Percentiles rank a stretch among this genome's conserved stretches.
These are phyloP conservation scores for Limanda limanda DNA, from an alignment of 2,113 vertebrate species.

Conservation along the genomic window DNA sequence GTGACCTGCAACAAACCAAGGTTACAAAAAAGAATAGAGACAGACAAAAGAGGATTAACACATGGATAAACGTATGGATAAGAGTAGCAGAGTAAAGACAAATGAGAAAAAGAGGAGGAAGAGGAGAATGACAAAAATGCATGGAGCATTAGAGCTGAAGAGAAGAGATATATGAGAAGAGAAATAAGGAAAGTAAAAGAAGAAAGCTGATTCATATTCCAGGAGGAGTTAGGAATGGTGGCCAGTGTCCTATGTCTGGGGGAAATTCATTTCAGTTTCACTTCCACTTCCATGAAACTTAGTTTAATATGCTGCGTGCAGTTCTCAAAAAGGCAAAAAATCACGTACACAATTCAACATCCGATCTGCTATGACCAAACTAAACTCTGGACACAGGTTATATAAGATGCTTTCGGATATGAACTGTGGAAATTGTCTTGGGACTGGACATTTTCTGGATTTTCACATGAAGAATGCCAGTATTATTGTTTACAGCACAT, in stretches of 20 bases:
- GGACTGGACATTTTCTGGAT: too few species aligned
- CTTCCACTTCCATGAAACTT: conserved; percentile 3
- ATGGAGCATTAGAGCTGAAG: not conserved
- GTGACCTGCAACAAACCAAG: too few species aligned
- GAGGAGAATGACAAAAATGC: not conserved
- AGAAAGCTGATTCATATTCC: conserved; percentile 12
- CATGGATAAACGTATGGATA: not conserved
- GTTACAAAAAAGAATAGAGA: not conserved
- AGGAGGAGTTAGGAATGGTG: not conserved
- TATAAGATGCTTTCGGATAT: too few species aligned
- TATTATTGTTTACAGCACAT: too few species aligned
- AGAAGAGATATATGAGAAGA: not conserved
- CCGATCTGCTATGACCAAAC: too few species aligned
- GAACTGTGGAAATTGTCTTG: too few species aligned
- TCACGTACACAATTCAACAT: not conserved
- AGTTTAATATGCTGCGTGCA: not conserved
- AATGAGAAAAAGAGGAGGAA: not conserved
- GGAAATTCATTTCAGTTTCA: conserved; percentile 1
- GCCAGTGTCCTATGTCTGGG: not conserved
- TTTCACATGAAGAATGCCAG: too few species aligned
- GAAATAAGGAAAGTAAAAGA: not conserved
- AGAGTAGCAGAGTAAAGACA: not conserved
- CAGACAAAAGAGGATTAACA: too few species aligned
- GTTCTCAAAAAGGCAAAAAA: not conserved
- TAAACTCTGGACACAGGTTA: too few species aligned